A percentile compares a stretch with the other conserved stretches of the same genome.
Conservation (phyloP, 2,113 vertebrate genomes). For the Barbus barbus region DNA sequence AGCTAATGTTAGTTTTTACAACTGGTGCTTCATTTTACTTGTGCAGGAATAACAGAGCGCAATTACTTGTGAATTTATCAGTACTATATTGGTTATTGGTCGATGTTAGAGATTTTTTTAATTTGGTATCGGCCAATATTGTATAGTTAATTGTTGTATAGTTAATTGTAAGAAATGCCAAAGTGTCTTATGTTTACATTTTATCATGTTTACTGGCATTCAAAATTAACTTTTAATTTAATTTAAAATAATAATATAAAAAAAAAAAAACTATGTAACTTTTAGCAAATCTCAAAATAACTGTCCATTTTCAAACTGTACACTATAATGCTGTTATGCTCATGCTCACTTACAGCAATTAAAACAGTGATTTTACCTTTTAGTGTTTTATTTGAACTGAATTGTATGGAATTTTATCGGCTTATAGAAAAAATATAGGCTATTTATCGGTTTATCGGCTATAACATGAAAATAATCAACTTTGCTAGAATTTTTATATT, state of each 20-base stretch:
- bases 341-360: no score
- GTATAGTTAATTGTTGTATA: neutral
- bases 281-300: neutral
- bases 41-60: neutral
- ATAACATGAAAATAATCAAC: neutral
- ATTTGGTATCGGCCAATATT: neutral
- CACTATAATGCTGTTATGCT: neutral
- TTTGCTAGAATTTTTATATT: neutral
- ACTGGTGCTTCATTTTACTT: neutral
- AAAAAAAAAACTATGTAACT: neutral
- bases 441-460: neutral
- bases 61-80: neutral
- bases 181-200: neutral
- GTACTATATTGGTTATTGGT: neutral
- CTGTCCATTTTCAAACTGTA: neutral
- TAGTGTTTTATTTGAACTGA: neutral
- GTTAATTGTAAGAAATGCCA: neutral
- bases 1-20: conserved; percentile 9
- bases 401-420: neutral
- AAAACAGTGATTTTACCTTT: neutral
- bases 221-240: neutral
- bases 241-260: neutral
- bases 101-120: neutral
- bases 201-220: no score
- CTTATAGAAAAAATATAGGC: neutral